Conservation (phyloP, 2,797 vertebrate genomes). For the Astyanax mexicanus region DNA sequence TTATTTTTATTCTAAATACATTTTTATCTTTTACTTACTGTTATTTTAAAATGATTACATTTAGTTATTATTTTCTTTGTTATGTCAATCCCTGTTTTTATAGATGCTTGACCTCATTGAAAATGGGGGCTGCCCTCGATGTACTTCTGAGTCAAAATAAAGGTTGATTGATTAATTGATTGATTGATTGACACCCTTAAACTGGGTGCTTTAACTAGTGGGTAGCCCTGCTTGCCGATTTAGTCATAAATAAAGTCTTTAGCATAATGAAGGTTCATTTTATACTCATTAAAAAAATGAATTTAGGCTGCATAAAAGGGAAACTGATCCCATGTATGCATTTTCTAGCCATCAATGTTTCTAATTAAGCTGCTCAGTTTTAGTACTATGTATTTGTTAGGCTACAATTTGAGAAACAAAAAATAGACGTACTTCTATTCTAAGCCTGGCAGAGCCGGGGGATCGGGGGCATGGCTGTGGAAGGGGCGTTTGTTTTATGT, state of each 20-base stretch:
- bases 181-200: neutral
- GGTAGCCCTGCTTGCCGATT: neutral
- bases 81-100: too few relatives aligned
- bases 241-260: neutral
- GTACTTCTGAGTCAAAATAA: too few relatives aligned
- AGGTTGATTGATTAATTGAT: too few relatives aligned
- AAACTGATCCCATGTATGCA: too few relatives aligned
- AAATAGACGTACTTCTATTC: slow-evolving; percentile 11
- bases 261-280: neutral
- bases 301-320: too few relatives aligned
- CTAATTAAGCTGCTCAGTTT: neutral
- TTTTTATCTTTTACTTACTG: too few relatives aligned
- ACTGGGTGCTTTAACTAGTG: neutral
- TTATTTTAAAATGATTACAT: too few relatives aligned
- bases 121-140: too few relatives aligned
- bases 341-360: neutral
- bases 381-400: neutral
- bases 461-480: slow-evolving; percentile 31
- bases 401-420: neutral
- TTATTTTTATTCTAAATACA: too few relatives aligned
- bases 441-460: neutral
- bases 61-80: too few relatives aligned
- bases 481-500: slow-evolving; percentile 54
- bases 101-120: too few relatives aligned
- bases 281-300: too few relatives aligned